phyloP scores from a whole-genome alignment of 2,113 vertebrate genomes.

The Excalfactoria chinensis region DNA sequence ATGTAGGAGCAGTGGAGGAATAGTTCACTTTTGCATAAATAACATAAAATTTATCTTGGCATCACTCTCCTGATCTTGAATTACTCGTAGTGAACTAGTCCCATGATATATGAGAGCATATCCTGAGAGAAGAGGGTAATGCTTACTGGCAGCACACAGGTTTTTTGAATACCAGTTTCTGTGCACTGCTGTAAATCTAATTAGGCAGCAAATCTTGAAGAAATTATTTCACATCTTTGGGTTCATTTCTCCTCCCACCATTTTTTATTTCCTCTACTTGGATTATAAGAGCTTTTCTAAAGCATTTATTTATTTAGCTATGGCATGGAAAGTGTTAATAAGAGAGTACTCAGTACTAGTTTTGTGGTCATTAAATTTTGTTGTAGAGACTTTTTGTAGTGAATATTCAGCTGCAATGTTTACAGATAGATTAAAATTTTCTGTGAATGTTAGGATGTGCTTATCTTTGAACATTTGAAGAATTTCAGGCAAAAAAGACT shows the following conservation, averaged over 20 bases:
- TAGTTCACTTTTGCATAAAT: not conserved
- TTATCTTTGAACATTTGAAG: not conserved
- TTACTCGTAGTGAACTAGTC: not conserved
- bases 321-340: not conserved
- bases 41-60: not conserved
- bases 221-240: not conserved
- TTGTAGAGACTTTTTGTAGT: not conserved
- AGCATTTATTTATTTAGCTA: not conserved
- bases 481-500: not conserved
- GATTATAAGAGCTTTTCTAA: not conserved
- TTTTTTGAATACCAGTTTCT: not conserved
- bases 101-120: not conserved
- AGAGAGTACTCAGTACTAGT: not conserved
- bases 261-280: not conserved
- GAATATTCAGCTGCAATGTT: not conserved
- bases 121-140: not conserved
- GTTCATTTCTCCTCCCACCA: not conserved
- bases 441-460: not conserved
- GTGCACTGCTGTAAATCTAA: not conserved
- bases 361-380: not conserved
- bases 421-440: not conserved
- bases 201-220: not conserved
- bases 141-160: rapidly evolving
- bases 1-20: not conserved
- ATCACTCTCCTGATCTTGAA: not conserved